Evolutionary conservation across 2,888 invertebrate species (phyloP).

Genomic region (Sycophila texana): DNA sequence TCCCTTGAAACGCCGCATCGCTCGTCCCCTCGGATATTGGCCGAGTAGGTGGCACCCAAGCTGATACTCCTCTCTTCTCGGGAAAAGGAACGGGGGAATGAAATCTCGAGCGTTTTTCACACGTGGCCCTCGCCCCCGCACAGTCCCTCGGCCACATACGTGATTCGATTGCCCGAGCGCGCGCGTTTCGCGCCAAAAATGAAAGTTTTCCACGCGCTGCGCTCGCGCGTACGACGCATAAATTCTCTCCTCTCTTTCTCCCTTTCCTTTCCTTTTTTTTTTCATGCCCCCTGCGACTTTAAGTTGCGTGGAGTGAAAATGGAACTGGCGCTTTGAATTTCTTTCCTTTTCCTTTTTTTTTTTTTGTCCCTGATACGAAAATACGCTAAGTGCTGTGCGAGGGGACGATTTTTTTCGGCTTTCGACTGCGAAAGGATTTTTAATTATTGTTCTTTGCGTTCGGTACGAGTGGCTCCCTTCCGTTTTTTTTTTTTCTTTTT

Average conservation of each 20-base stretch:
- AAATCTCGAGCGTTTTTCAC: slow-evolving; percentile 44
- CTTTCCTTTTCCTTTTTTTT: too few species aligned
- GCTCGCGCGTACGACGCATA: slow-evolving; percentile 3
- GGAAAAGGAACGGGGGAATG: neutral
- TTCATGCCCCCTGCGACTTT: neutral
- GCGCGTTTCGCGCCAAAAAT: slow-evolving; percentile 33
- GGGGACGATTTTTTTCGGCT: too few species aligned
- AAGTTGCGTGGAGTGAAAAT: too few species aligned
- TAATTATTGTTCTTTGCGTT: too few species aligned
- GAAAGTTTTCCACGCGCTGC: slow-evolving; percentile 6
- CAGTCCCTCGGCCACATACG: slow-evolving; percentile 32
- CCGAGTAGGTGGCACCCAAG: neutral
- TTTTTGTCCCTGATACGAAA: too few species aligned
- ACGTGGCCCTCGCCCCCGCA: slow-evolving; percentile 13
- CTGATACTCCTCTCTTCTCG: neutral
- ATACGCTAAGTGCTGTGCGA: too few species aligned
- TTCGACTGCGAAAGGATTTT: too few species aligned
- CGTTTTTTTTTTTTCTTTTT: neutral
- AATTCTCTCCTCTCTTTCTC: slow-evolving; percentile 4
- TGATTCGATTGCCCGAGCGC: slow-evolving; percentile 42
- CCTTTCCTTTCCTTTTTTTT: neutral
- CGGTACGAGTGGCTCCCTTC: too few species aligned
- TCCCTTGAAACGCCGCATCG: slow-evolving; percentile 19
- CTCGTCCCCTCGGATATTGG: slow-evolving; percentile 25
- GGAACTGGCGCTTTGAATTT: too few species aligned